Percentiles rank a stretch among this genome's conserved stretches.
These are phyloP conservation scores for Microctenopoma lineatum DNA, from an alignment of 2,797 vertebrate genomes.

Conservation along the genomic window DNA sequence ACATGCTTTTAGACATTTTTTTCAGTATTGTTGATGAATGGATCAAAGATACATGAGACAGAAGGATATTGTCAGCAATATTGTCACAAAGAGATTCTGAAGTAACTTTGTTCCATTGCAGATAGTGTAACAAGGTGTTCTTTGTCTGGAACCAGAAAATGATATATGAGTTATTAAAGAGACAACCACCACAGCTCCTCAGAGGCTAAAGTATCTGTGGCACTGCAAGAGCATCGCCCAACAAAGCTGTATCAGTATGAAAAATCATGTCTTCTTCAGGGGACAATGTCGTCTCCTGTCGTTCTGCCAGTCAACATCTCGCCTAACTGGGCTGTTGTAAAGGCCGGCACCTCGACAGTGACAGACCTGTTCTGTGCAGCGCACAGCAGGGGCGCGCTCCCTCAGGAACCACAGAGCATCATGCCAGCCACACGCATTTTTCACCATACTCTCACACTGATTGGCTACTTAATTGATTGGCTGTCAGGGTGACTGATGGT, in stretches of 20 bases:
- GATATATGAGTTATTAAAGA: slow-evolving; percentile 31
- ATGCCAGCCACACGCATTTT: slow-evolving; percentile 16
- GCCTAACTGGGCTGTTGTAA: slow-evolving; percentile 4
- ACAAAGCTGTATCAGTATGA: not conserved
- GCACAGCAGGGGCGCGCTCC: slow-evolving; percentile 23
- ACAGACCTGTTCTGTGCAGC: slow-evolving; percentile 11
- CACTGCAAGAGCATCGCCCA: slow-evolving; percentile 18
- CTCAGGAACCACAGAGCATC: slow-evolving; percentile 7
- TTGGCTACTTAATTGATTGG: slow-evolving; percentile 61
- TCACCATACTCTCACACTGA: slow-evolving; percentile 41
- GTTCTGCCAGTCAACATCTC: not conserved
- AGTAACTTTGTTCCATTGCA: too few relatives aligned
- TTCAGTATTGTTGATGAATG: too few relatives aligned
- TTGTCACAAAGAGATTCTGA: too few relatives aligned
- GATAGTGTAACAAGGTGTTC: not conserved
- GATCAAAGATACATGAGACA: too few relatives aligned
- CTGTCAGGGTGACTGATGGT: slow-evolving; percentile 61
- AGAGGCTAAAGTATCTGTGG: slow-evolving; percentile 1
- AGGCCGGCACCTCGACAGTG: slow-evolving; percentile 23
- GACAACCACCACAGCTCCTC: slow-evolving; percentile 1
- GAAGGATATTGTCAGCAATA: too few relatives aligned
- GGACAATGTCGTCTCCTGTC: not conserved
- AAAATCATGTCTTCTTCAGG: slow-evolving; percentile 2
- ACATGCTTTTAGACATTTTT: too few relatives aligned
- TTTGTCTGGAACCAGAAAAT: slow-evolving; percentile 14